A percentile compares a stretch with the other conserved stretches of the same genome.
These are phyloP conservation scores for Mechanitis mazaeus DNA, from an alignment of 2,888 invertebrate species.

Conservation along the genomic window DNA sequence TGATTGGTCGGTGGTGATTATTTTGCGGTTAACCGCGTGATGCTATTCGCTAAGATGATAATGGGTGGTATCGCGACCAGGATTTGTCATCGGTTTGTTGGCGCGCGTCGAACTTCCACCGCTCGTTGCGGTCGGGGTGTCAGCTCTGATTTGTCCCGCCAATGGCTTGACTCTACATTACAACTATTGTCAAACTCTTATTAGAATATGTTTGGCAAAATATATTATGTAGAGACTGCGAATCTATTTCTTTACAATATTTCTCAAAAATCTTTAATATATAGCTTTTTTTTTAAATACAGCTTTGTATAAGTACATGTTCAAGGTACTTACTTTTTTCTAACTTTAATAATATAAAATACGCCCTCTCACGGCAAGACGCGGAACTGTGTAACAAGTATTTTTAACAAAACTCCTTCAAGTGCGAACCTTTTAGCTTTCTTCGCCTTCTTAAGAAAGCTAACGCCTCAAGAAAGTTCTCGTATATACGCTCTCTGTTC, in stretches of 20 bases:
- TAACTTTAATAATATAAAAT: conserved; percentile 22
- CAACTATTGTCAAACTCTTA: not conserved
- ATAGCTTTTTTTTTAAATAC: not conserved
- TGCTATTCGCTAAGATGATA: conserved; percentile 73
- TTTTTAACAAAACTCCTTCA: conserved; percentile 69
- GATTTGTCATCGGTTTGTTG: conserved; percentile 59
- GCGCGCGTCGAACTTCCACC: conserved; percentile 33
- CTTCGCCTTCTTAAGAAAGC: conserved; percentile 73
- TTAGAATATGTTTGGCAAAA: not conserved
- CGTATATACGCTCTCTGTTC: conserved; percentile 45
- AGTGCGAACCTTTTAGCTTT: conserved; percentile 72
- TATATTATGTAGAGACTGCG: too few relatives aligned
- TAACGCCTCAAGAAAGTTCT: conserved; percentile 66
- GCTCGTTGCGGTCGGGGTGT: conserved; percentile 40
- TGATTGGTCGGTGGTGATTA: conserved; percentile 64
- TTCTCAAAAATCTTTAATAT: not conserved
- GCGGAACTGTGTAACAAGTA: conserved; percentile 49
- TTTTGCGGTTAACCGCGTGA: conserved; percentile 73
- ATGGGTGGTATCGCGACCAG: conserved; percentile 55
- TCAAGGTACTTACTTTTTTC: not conserved
- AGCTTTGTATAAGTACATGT: not conserved
- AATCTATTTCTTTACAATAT: not conserved
- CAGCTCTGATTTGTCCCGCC: conserved; percentile 33
- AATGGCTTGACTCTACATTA: conserved; percentile 15
- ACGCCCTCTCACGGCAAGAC: conserved; percentile 59